phyloP scores from a whole-genome alignment of 2,888 invertebrate genomes.

The Caenorhabditis parvicauda region DNA sequence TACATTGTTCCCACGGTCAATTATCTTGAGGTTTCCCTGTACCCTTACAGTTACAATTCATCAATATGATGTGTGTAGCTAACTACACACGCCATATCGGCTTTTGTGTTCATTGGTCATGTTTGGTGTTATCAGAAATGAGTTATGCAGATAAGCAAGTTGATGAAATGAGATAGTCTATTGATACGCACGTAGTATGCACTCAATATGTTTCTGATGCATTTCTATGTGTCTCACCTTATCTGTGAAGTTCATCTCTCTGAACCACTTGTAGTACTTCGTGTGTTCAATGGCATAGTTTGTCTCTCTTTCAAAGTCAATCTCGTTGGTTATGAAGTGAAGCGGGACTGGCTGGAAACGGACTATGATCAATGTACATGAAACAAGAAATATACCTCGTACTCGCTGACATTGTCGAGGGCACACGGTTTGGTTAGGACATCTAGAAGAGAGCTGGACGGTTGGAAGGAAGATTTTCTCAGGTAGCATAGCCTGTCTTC shows the following conservation, averaged over 20 bases:
- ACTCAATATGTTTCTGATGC: background rate
- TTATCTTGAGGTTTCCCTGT: too few relatives aligned
- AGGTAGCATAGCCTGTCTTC: slow-evolving; percentile 10
- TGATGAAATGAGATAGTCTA: too few relatives aligned
- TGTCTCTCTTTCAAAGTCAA: slow-evolving; percentile 12
- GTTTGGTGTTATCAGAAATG: too few relatives aligned
- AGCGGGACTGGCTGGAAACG: slow-evolving; percentile 5
- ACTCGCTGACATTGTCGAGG: slow-evolving; percentile 5
- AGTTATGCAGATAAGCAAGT: too few relatives aligned
- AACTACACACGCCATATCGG: too few relatives aligned
- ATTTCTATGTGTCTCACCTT: slow-evolving; percentile 3
- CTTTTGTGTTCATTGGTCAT: too few relatives aligned
- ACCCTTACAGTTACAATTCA: too few relatives aligned
- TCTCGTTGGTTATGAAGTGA: slow-evolving; percentile 1
- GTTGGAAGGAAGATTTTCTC: background rate
- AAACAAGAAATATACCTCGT: slow-evolving; percentile 3
- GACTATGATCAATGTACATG: too few relatives aligned
- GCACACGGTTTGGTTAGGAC: slow-evolving; percentile 14
- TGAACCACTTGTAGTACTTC: slow-evolving; percentile 17
- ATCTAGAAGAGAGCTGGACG: slow-evolving; percentile 11
- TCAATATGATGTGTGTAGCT: too few relatives aligned
- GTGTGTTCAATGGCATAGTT: slow-evolving; percentile 9
- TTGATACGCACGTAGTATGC: background rate
- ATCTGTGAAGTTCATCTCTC: slow-evolving; percentile 13
- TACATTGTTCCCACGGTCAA: too few relatives aligned